These are phyloP conservation scores for Seriola dumerili DNA, from an alignment of 2,113 vertebrate species.

Conservation along the genomic window DNA sequence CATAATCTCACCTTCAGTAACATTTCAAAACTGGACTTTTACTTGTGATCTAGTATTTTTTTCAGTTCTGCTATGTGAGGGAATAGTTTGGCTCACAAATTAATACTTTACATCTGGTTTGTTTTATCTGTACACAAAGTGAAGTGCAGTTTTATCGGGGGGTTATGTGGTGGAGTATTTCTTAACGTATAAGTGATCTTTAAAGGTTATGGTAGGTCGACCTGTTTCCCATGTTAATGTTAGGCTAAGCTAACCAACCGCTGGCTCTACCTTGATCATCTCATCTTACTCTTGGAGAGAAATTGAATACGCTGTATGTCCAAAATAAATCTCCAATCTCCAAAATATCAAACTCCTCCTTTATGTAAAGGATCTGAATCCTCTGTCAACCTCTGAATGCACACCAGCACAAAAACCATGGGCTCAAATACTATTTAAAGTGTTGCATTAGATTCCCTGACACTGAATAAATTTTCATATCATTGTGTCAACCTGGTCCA, in stretches of 20 bases:
- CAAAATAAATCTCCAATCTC: no score
- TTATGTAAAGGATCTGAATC: neutral
- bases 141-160: no score
- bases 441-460: neutral
- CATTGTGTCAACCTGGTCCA: neutral
- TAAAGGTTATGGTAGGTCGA: neutral
- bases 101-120: neutral
- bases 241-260: neutral
- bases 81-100: no score
- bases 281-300: no score
- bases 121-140: no score
- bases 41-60: no score
- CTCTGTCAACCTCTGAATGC: neutral
- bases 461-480: neutral
- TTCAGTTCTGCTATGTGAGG: no score
- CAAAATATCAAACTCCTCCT: neutral
- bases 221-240: neutral
- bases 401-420: neutral
- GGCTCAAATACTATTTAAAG: neutral
- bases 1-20: no score
- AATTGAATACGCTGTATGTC: neutral
- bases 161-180: no score
- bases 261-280: no score
- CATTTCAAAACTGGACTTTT: no score
- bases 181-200: neutral